Conservation (phyloP, 2,888 invertebrate species). For the Rotaria socialis region DNA sequence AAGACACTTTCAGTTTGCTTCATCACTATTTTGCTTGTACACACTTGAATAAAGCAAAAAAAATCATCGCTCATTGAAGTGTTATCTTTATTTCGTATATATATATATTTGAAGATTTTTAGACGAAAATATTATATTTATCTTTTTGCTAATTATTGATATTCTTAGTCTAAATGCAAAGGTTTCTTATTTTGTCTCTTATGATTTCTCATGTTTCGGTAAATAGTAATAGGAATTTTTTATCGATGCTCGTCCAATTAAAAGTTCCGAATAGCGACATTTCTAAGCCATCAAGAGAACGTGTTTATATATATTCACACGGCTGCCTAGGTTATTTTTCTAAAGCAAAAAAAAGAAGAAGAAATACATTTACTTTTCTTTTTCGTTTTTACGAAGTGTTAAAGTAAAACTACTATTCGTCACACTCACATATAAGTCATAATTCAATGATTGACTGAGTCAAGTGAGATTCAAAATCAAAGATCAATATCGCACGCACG, state of each 20-base stretch:
- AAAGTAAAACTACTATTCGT: slow-evolving; percentile 18
- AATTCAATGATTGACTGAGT: slow-evolving; percentile 18
- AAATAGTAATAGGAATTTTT: not conserved
- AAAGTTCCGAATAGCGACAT: not conserved
- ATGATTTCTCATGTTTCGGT: not conserved
- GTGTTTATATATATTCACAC: not conserved
- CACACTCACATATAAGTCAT: slow-evolving; percentile 12
- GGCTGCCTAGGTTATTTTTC: not conserved
- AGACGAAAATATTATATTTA: too few relatives aligned
- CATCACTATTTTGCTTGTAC: not conserved
- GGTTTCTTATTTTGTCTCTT: not conserved
- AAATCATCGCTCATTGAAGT: not conserved
- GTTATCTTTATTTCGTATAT: not conserved
- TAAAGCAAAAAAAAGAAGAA: not conserved
- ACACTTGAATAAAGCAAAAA: not conserved
- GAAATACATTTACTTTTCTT: not conserved
- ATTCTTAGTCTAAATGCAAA: not conserved
- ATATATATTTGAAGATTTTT: too few relatives aligned
- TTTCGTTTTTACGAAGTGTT: not conserved
- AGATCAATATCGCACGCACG: slow-evolving; percentile 29
- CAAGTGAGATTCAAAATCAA: slow-evolving; percentile 24
- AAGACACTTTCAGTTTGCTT: slow-evolving; percentile 1
- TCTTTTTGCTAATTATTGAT: not conserved
- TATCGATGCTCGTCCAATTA: not conserved
- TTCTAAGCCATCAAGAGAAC: not conserved